Base-by-base conservation (phyloP, 1,140 invertebrate species). In the Goniozus legneri region DNA sequence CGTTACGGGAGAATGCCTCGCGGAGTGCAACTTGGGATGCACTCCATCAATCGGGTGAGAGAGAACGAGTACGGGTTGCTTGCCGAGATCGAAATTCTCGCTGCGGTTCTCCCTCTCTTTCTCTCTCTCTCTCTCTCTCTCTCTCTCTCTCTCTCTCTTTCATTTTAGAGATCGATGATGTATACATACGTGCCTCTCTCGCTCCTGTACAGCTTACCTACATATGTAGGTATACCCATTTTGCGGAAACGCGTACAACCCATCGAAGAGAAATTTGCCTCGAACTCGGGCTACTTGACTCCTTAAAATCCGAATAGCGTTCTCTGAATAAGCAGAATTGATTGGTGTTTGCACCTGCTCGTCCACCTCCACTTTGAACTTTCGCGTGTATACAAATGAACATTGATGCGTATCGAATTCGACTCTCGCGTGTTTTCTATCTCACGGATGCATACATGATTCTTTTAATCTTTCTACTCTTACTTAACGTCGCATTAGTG, bases 101-200 rank as follows among this genome's bases (percentile, higher is more conserved):
- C 24, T 6, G 24, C 4, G 10, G 24, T 10, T 27, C 30, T 8
- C 41, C 24, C 14, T 39, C 20, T 32, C 30, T 24, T 30, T 21
- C 21, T 13, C 24, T 12, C 32, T 13, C 24, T 41, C 13, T 50
- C 36, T 50, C 15, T 32, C 21, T 7, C 35, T 14, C 16, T 30
- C 32, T 30, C 24, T 18, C 3, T n/a, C 18, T 10, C 24, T 47
- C 24, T 50, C 31, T 15, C 22, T 34, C 19, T 36, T 44, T 53
- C 44, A 53, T 21, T 44, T 50, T 50, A 53, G 50, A 53, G 50
- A 53, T 53, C 50, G 47, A 50, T 10, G 41, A 45, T 36, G 24
- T 20, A 21, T 16, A 30, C 24, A 24, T 44, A 40, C 16, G 30
- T 34, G 31, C 37, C 19, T 16, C 18, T 31, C 14, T 18, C 19